phyloP scores from a whole-genome alignment of 2,113 vertebrate species.

The Toxotes jaculatrix region DNA sequence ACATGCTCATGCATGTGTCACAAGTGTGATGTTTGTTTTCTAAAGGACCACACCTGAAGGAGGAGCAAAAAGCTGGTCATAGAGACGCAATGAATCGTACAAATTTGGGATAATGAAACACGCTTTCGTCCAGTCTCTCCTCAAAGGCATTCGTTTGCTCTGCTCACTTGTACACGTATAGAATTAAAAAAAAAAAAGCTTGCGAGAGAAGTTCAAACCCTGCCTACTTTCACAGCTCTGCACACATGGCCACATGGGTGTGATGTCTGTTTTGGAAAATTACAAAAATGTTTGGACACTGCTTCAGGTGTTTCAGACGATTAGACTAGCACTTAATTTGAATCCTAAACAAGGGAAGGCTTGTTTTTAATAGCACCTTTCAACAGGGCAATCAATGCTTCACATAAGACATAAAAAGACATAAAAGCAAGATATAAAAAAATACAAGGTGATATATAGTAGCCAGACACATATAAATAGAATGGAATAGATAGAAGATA shows the following conservation, averaged over 20 bases:
- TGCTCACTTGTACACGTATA: background rate
- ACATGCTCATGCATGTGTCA: background rate
- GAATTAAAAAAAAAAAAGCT: conserved; percentile 3
- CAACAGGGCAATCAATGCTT: background rate
- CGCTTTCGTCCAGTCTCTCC: background rate
- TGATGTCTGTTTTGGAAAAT: conserved; percentile 9
- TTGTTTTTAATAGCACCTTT: conserved; percentile 1
- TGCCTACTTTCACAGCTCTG: conserved; percentile 1
- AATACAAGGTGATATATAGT: background rate
- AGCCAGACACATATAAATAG: background rate
- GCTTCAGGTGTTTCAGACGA: background rate
- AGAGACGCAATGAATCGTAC: background rate
- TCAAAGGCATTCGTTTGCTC: background rate
- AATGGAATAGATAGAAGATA: background rate
- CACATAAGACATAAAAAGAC: too few species aligned
- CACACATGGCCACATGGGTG: background rate
- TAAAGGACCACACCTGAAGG: background rate
- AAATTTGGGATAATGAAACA: background rate
- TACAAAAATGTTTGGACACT: background rate
- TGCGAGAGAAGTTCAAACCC: background rate
- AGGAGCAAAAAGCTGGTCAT: background rate
- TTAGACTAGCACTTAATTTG: background rate
- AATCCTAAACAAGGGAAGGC: background rate
- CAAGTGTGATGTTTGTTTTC: background rate
- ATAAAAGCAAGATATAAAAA: background rate